A percentile compares a stretch with the other conserved stretches of the same genome.
Evolutionary conservation across 1,140 invertebrate genomes (phyloP).

Genomic region (Cylas formicarius): DNA sequence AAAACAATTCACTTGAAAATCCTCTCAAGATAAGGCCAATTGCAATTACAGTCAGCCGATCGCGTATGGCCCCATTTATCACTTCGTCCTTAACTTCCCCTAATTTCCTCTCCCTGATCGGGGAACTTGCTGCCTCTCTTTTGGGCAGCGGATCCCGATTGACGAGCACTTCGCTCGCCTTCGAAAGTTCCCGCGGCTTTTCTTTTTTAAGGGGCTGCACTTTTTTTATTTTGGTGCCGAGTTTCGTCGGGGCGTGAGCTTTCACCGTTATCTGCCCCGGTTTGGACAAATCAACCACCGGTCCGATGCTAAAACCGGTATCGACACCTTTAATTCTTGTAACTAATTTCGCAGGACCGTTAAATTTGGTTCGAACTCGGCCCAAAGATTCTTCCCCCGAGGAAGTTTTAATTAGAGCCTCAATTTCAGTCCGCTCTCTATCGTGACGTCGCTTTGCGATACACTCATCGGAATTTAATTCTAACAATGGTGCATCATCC

Average conservation of each 20-base stretch:
- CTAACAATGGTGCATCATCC: not conserved
- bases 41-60: not conserved
- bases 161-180: not conserved
- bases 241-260: not conserved
- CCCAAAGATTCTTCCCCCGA: not conserved
- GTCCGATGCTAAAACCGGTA: slow-evolving; percentile 12
- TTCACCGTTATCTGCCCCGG: slow-evolving; percentile 10
- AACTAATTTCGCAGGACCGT: slow-evolving; percentile 14
- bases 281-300: slow-evolving; percentile 7
- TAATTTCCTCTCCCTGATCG: not conserved
- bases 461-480: slow-evolving; percentile 1
- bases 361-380: slow-evolving; percentile 4
- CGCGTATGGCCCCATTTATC: slow-evolving; percentile 10
- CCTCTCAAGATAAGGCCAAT: not conserved
- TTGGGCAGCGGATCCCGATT: not conserved
- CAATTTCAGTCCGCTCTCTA: slow-evolving; percentile 11
- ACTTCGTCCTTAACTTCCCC: not conserved
- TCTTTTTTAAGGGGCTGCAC: not conserved
- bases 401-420: slow-evolving; percentile 5
- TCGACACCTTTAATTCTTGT: slow-evolving; percentile 18
- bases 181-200: not conserved
- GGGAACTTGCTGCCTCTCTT: not conserved
- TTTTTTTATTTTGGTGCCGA: slow-evolving; percentile 1
- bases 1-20: slow-evolving; percentile 8
- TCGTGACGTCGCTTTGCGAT: slow-evolving; percentile 4